Evolutionary conservation across 2,113 vertebrate genomes (phyloP), one percentile per base, ranked within the genome.

Genomic region (Dasyurus viverrinus): DNA sequence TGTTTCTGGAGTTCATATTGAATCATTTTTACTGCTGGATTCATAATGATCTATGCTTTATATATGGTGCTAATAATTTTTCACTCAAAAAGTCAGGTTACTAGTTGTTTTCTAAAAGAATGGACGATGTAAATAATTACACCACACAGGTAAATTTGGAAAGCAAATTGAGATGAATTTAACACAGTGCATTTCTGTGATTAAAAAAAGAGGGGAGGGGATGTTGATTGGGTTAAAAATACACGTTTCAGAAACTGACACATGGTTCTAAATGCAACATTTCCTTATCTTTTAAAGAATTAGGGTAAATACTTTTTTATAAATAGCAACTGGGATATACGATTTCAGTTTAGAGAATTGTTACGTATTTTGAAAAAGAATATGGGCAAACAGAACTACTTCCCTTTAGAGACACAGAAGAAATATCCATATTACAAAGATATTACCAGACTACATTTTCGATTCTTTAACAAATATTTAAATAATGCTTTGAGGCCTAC

Each of bases 321-420:
- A 91, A 5, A 54, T 53, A 95, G 54, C 42, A 96, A 93, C 53
- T 16, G 84, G 36, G 26, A 55, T 25, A 36, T 84, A 30, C 48
- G 94, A 95, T 48, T 30, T 89, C 89, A 93, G 30, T 46, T 90
- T 57, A 95, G 91, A n/a, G 23, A 92, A 94, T 93, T 57, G 91
- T 50, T 68, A 93, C 9, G 60, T 14, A 50, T 46, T 48, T 30
- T 54, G 60, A 93, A 76, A 76, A 60, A 23, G 3, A 91, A 30
- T 54, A 95, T 91, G 89, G 90, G 30, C 92, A 89, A 94, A 30
- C 89, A 89, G 26, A 92, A 90, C 91, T 93, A 96, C 30, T 48
- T 53, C 92, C 48, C 53, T 50, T 91, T 68, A 54, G 11, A 54
- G 48, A 0, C 54, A 93, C 36, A 90, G 92, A 92, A 92, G 22